Percentiles rank a stretch among this genome's conserved stretches.
phyloP scores from a whole-genome alignment of 2,888 invertebrate species.

The Hydropsyche betteni region DNA sequence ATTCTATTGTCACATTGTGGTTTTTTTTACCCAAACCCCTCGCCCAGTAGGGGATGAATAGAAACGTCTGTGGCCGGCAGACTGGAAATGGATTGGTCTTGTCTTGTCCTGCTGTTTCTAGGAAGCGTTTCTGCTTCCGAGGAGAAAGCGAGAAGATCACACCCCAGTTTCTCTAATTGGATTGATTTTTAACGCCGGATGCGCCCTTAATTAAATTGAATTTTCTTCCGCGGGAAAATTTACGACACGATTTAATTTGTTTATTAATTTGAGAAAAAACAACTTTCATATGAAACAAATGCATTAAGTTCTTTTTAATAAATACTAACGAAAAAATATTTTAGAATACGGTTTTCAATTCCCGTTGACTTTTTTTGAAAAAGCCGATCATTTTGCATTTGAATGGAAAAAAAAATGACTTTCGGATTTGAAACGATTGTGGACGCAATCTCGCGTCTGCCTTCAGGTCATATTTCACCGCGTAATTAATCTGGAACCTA shows the following conservation, averaged over 20 bases:
- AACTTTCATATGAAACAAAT: not conserved
- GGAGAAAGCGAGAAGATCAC: constrained; percentile 53
- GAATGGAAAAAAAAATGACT: not conserved
- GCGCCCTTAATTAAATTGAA: constrained; percentile 59
- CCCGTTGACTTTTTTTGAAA: too few species aligned
- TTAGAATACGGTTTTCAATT: too few species aligned
- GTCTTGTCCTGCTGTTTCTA: constrained; percentile 53
- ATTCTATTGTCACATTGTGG: too few species aligned
- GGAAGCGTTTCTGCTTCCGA: constrained; percentile 57
- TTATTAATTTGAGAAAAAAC: too few species aligned
- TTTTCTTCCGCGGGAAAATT: constrained; percentile 56
- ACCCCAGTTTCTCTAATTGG: constrained; percentile 53
- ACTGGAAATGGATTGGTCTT: constrained; percentile 46
- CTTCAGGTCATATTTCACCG: constrained; percentile 33
- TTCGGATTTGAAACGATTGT: not conserved
- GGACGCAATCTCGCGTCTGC: not conserved
- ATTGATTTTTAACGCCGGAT: constrained; percentile 10
- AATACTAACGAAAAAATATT: too few species aligned
- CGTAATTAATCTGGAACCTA: constrained; percentile 44
- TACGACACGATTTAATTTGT: not conserved
- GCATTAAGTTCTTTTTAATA: not conserved
- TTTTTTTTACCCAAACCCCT: not conserved
- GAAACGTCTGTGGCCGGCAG: constrained; percentile 31
- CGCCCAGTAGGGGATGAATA: constrained; percentile 27
- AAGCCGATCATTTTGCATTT: too few species aligned